Evolutionary conservation across 2,888 invertebrate genomes (phyloP).

Genomic region (Trachelus troglodyta): DNA sequence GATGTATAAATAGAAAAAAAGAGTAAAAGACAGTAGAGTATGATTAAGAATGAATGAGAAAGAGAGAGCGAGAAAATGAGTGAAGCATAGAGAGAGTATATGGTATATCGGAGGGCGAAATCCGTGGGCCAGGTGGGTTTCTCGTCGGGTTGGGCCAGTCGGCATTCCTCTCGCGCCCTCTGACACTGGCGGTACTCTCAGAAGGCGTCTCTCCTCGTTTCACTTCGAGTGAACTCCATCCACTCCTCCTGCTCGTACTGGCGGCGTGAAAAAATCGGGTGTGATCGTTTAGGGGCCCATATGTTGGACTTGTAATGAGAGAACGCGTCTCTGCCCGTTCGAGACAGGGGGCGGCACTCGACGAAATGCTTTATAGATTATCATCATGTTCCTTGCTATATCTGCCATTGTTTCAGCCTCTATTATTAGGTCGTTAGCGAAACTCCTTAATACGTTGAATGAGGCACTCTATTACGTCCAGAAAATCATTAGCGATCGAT

Average conservation of each 20-base stretch:
- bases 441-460: neutral
- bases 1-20: neutral
- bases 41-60: neutral
- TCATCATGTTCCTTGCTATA: constrained; percentile 31
- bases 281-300: constrained; percentile 55
- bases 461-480: neutral
- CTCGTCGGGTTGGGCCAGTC: constrained; percentile 39
- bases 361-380: constrained; percentile 58
- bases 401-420: constrained; percentile 39
- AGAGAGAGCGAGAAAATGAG: neutral
- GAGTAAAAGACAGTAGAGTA: neutral
- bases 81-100: neutral
- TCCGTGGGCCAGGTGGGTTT: constrained; percentile 44
- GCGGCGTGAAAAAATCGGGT: constrained; percentile 30
- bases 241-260: constrained; percentile 1
- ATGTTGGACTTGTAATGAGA: constrained; percentile 58
- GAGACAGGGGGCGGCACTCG: constrained; percentile 52
- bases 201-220: constrained; percentile 31
- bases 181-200: constrained; percentile 52
- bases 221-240: constrained; percentile 20
- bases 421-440: constrained; percentile 20
- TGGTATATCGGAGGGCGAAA: neutral
- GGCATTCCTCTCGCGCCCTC: constrained; percentile 58
- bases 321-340: constrained; percentile 33
- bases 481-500: neutral